Conservation (phyloP, 2,888 invertebrate genomes). For the Nemotelus pantherinus region DNA sequence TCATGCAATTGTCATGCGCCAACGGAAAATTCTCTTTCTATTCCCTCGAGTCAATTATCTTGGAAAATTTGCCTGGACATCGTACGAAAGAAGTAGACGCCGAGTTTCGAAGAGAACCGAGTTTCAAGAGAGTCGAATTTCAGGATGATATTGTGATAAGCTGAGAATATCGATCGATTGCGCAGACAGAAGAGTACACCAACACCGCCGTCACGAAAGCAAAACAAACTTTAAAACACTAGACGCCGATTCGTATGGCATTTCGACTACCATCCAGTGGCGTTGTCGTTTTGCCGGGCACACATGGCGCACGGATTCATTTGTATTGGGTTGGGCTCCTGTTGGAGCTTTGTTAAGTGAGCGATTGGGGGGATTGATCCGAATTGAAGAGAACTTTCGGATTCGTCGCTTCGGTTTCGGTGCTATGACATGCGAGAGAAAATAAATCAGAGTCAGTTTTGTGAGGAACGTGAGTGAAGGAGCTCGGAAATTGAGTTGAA, state of each 20-base stretch:
- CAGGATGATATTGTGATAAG: background rate
- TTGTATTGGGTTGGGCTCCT: too few species aligned
- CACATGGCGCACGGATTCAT: too few species aligned
- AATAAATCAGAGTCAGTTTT: slow-evolving; percentile 34
- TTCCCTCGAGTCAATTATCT: background rate
- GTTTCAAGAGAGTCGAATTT: background rate
- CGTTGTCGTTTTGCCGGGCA: too few species aligned
- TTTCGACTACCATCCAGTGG: too few species aligned
- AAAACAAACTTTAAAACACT: background rate
- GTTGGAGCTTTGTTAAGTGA: slow-evolving; percentile 11
- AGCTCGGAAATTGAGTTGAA: background rate
- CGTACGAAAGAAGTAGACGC: background rate
- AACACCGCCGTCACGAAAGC: background rate
- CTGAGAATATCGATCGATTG: slow-evolving; percentile 6
- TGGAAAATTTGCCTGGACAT: background rate
- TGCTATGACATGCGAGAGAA: slow-evolving; percentile 17
- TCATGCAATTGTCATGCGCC: background rate
- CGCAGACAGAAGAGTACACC: background rate
- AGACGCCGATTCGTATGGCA: background rate
- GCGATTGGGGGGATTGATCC: background rate
- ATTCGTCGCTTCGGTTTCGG: background rate
- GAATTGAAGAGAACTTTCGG: background rate
- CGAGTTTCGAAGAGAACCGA: background rate
- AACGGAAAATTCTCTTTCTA: slow-evolving; percentile 1
- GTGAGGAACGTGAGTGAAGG: slow-evolving; percentile 29